Base-by-base conservation (phyloP, 2,113 vertebrate genomes). In the Stercorarius parasiticus region DNA sequence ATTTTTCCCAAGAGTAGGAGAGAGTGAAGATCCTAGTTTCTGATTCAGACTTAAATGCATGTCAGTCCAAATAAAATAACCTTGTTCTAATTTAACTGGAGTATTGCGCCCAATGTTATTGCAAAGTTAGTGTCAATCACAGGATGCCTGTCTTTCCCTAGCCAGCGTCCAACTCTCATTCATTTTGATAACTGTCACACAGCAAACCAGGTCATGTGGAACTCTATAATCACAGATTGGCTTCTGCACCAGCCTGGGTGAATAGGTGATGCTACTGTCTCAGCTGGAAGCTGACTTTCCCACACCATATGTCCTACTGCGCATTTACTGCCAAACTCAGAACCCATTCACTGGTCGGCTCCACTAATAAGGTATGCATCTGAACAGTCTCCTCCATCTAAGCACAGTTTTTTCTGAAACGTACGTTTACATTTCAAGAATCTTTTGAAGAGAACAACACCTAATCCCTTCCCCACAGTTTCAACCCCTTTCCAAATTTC, bases 41-140 rank as follows among this genome's bases (percentile, higher is more conserved):
- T 76, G 58, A 71, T 79, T 89, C 81, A 79, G 77, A 61, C 84
- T 90, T 84, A 91, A 88, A 83, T 40, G 61, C 13, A 5, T 30
- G 67, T 71, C 86, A 81, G 59, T 55, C 76, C 67, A 95, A 93
- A 90, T 85, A 65, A 95, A 91, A 95, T 71, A 81, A 96, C 61
- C 61, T 79, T 82, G 81, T 69, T 92, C 52, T 92, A 92, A 93
- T 95, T 88, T 84, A 95, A 84, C 80, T 56, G 66, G 72, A 52
- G 36, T 11, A 85, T 19, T 82, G 77, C 82, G 40, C 61, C 70
- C 70, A 91, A 11, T 49, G 52, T 65, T 95, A 90, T 45, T 89
- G 83, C 77, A 67, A 91, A 96, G 81, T 89, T 82, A 85, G 56
- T 77, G 95, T 91, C 93, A 95, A 47, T 94, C 93, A 97, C 61